These are phyloP conservation scores for Trissoscelio sp. DNA, from an alignment of 2,888 invertebrate genomes.

Conservation along the genomic window DNA sequence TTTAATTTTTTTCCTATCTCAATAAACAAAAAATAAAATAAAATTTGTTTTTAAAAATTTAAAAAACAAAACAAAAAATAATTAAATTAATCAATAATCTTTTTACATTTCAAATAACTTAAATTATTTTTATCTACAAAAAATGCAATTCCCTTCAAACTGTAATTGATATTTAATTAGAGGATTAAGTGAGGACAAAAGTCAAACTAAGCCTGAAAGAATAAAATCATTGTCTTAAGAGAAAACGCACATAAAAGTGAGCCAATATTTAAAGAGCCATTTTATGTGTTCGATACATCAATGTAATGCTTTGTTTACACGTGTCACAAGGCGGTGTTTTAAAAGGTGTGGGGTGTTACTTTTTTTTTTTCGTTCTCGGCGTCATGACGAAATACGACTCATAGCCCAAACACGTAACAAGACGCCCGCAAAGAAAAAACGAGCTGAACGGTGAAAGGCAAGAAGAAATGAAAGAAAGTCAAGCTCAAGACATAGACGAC, in stretches of 20 bases:
- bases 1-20: too few relatives aligned
- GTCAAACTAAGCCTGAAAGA: neutral
- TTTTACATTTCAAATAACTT: too few relatives aligned
- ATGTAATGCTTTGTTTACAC: constrained; percentile 56
- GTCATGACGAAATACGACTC: constrained; percentile 62
- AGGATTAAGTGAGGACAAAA: neutral
- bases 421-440: constrained; percentile 52
- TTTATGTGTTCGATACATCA: constrained; percentile 40
- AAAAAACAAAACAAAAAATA: too few relatives aligned
- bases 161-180: neutral
- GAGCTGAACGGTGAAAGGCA: constrained; percentile 45
- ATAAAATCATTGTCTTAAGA: constrained; percentile 26
- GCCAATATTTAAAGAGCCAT: constrained; percentile 49
- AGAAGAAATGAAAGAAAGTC: constrained; percentile 58
- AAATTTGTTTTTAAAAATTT: too few relatives aligned
- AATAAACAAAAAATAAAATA: too few relatives aligned
- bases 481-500: constrained; percentile 40
- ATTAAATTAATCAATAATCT: too few relatives aligned
- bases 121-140: neutral
- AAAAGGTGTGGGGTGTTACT: constrained; percentile 32
- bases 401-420: constrained; percentile 65
- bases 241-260: constrained; percentile 30
- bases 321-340: constrained; percentile 59
- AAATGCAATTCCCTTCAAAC: neutral
- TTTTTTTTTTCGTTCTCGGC: constrained; percentile 16